These are phyloP conservation scores for Paracanthobrama guichenoti DNA, from an alignment of 2,113 vertebrate species.

Conservation along the genomic window DNA sequence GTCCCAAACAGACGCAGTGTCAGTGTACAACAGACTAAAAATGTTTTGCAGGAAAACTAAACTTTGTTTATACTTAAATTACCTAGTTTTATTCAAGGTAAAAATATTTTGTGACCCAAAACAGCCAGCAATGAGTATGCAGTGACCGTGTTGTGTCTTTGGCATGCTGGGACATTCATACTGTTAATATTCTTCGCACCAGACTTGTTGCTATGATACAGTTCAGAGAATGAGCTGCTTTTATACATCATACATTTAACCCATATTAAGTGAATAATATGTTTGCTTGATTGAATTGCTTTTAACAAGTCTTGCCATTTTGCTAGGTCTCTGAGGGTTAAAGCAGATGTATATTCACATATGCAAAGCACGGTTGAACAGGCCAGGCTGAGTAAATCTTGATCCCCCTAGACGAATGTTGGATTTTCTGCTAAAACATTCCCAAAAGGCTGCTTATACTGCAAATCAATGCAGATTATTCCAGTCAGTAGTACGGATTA, in stretches of 20 bases:
- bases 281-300: constrained; percentile 2
- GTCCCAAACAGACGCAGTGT: no score
- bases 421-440: constrained; percentile 23
- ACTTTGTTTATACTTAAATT: neutral
- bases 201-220: neutral
- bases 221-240: neutral
- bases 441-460: constrained; percentile 6
- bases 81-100: neutral
- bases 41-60: no score
- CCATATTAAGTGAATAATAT: neutral
- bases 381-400: constrained; percentile 9
- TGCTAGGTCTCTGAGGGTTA: neutral
- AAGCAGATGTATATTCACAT: neutral
- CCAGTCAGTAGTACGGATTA: constrained; percentile 4
- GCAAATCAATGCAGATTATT: constrained; percentile 35
- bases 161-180: neutral
- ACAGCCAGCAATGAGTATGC: neutral
- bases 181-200: neutral
- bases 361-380: neutral
- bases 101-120: neutral
- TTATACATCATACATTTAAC: neutral
- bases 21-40: no score
- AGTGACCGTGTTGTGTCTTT: neutral
- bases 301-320: neutral
- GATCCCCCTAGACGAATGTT: neutral